Percentiles rank a stretch among this genome's conserved stretches.
These are phyloP conservation scores for Agelastica alni DNA, from an alignment of 2,888 invertebrate genomes.

Conservation along the genomic window DNA sequence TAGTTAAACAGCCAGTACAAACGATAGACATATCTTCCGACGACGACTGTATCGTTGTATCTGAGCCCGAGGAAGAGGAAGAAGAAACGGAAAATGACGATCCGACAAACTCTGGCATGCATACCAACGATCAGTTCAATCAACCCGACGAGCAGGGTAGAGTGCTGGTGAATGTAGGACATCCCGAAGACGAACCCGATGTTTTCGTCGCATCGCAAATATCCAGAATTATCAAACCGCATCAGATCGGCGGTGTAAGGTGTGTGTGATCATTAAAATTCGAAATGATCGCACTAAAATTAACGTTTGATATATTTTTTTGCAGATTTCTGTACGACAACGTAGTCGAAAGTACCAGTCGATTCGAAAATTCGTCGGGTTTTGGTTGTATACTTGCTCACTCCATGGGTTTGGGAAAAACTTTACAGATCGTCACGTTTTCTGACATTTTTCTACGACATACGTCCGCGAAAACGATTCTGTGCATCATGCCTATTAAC, in stretches of 20 bases:
- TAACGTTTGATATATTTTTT: neutral
- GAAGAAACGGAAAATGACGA: constrained; percentile 80
- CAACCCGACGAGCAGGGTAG: constrained; percentile 88
- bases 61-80: constrained; percentile 79
- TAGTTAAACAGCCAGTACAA: constrained; percentile 62
- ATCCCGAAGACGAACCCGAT: constrained; percentile 87
- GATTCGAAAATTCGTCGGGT: constrained; percentile 78
- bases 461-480: constrained; percentile 83
- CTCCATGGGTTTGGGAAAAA: constrained; percentile 99
- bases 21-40: constrained; percentile 79
- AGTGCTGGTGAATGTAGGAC: constrained; percentile 91
- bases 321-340: constrained; percentile 92
- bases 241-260: constrained; percentile 70
- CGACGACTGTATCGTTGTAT: constrained; percentile 85
- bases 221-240: constrained; percentile 89
- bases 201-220: constrained; percentile 92
- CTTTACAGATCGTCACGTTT: constrained; percentile 90
- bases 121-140: constrained; percentile 91
- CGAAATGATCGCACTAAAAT: neutral
- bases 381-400: constrained; percentile 98
- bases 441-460: constrained; percentile 93
- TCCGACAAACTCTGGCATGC: constrained; percentile 87
- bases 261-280: constrained; percentile 4
- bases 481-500: constrained; percentile 98
- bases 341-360: constrained; percentile 88